Evolutionary conservation across 64 coral and sea anemone species (phyloP), one percentile per base, ranked within the genome.

Genomic region (Platygyra sinensis): DNA sequence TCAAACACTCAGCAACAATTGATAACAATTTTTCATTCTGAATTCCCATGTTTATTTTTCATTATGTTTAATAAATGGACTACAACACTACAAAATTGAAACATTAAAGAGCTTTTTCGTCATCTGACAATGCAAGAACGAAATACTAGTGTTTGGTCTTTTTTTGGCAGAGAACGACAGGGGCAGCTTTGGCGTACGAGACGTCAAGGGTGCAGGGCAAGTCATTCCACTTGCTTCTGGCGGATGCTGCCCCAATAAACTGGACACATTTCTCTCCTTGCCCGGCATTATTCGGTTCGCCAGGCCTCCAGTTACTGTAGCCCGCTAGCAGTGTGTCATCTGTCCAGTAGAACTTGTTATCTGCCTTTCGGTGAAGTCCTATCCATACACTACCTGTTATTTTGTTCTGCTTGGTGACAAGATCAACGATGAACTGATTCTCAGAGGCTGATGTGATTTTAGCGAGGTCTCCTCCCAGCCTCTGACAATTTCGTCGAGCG

Each of bases 291-390:
- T 81, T 81, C 18, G 79, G 79, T 38, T 82, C 60, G 36, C 79
- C 30, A 2, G 16, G 2, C 0, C 2, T 11, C 79, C 79, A 82
- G 1, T 0, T 12, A 29, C 4, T 82, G 30, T 82, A 82, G 55
- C 59, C 59, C 0, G 79, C 20, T 18, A 82, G 29, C 22, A 3
- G 79, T 31, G 79, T 82, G 59, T 24, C 60, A 22, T 82, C 79
- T 63, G 9, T 8, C 79, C 79, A 82, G 60, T 82, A 82, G 60
- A 82, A 64, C 79, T 65, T 82, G 1, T 82, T 82, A n/a, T 62
- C 17, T 82, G 79, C 57, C 59, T 82, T 82, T 14, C 79, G 55
- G 19, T 82, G 59, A 22, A 65, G 79, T 30, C 79, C 79, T 18
- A 82, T 5, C 79, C 79, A 82, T 32, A 20, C 60, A 0, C 79